Conservation (phyloP, 2,797 vertebrate genomes). For the Tokudaia muenninki region DNA sequence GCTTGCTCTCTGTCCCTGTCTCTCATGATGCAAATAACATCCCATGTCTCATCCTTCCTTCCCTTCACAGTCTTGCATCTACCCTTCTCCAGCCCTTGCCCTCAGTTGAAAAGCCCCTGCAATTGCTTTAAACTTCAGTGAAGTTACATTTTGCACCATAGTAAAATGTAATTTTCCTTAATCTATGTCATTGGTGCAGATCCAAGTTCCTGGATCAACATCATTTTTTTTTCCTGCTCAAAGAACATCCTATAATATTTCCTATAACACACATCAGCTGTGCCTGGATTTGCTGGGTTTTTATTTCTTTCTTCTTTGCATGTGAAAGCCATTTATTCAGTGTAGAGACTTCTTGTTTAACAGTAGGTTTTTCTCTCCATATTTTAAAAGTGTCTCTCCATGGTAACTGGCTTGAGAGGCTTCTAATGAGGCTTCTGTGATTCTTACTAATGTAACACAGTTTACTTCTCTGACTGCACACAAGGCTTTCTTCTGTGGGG, state of each 20-base stretch:
- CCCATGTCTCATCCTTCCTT: background rate
- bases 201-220: background rate
- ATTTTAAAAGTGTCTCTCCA: background rate
- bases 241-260: background rate
- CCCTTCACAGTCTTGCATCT: background rate
- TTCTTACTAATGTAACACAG: background rate
- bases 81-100: background rate
- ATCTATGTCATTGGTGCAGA: background rate
- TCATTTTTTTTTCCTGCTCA: background rate
- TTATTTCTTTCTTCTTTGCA: background rate
- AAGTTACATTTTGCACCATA: background rate
- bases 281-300: background rate
- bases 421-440: background rate
- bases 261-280: background rate
- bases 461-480: background rate
- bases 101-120: fast-evolving
- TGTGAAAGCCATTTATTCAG: background rate
- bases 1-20: background rate
- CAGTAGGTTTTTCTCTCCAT: background rate
- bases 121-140: background rate
- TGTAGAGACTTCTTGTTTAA: background rate
- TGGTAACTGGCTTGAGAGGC: background rate
- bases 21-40: background rate
- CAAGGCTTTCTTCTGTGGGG: background rate
- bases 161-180: background rate